Base-by-base conservation (phyloP, 1,140 invertebrate species). In the Anastrepha ludens region DNA sequence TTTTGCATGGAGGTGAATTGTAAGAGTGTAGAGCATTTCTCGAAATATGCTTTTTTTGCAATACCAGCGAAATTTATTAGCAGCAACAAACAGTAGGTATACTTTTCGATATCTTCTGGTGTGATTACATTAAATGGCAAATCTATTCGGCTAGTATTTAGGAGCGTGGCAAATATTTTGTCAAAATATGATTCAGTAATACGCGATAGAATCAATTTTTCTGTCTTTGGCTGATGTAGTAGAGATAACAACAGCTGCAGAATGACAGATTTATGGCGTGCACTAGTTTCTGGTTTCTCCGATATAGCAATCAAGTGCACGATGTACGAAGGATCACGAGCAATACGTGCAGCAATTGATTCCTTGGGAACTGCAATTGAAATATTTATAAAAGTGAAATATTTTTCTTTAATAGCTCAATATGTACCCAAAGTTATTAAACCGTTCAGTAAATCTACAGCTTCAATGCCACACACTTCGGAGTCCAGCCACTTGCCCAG, bases 131-230 rank as follows among this genome's bases (percentile, higher is more conserved):
- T 90, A 6, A 87, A 88, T 1, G 91, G 88, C 65, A 89, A 88
- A 50, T 92, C 90, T 0, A 91, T 89, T 47, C 90, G 81, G 0
- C 91, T 81, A 0, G 87, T 86, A 41, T 29, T 67, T 0, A 91
- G 47, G 1, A 92, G 88, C 0, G 89, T 88, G 0, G 90, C 86
- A 3, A 93, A 85, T 15, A 93, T 93, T 86, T 93, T 93, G 87
- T 93, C 92, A 50, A 93, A 93, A 78, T 91, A 93, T 2, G 92
- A 93, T 81, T 93, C 92, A 0, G 89, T 90, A 6, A 93, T 90
- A 59, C 92, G 91, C 8, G 92, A 89, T 1, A 93, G 89, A 39
- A 93, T 90, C 81, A 93, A 64, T 47, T 93, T 93, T 29, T 93
- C 91, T 0, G 92, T 93, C 87, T 92, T 92, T 0, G 87, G 17